phyloP scores from a whole-genome alignment of 2,113 vertebrate species.

The Arizona elegans region DNA sequence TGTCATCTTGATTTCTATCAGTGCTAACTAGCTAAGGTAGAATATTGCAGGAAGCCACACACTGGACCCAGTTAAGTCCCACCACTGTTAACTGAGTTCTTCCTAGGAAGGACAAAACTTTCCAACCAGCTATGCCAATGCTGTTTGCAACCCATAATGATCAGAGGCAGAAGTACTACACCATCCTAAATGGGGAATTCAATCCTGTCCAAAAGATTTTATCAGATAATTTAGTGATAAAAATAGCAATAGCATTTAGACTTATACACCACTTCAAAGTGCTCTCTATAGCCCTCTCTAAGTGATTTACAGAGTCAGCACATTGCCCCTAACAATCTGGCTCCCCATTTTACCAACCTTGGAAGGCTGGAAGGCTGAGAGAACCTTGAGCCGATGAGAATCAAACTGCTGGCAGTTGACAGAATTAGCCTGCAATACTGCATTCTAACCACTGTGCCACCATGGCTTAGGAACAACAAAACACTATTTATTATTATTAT shows the following conservation, averaged over 20 bases:
- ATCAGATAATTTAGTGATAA: neutral
- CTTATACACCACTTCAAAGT: neutral
- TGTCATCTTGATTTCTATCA: neutral
- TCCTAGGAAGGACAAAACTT: neutral
- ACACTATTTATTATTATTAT: no score
- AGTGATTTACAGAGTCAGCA: neutral
- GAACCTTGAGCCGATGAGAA: neutral
- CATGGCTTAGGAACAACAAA: neutral
- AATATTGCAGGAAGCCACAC: neutral
- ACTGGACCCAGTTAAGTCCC: neutral
- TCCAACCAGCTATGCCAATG: neutral
- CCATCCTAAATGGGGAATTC: neutral
- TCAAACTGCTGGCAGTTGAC: neutral
- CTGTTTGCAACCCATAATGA: neutral
- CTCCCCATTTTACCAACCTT: neutral
- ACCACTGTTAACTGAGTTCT: neutral
- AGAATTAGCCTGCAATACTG: neutral
- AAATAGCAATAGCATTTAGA: neutral
- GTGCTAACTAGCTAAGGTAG: neutral
- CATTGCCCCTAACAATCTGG: neutral
- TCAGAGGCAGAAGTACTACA: neutral
- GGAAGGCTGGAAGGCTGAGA: neutral
- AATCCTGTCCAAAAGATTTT: neutral
- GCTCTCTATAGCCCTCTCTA: no score
- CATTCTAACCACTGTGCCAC: neutral